Conservation (phyloP, 2,888 invertebrate species). For the Biston stratarius region DNA sequence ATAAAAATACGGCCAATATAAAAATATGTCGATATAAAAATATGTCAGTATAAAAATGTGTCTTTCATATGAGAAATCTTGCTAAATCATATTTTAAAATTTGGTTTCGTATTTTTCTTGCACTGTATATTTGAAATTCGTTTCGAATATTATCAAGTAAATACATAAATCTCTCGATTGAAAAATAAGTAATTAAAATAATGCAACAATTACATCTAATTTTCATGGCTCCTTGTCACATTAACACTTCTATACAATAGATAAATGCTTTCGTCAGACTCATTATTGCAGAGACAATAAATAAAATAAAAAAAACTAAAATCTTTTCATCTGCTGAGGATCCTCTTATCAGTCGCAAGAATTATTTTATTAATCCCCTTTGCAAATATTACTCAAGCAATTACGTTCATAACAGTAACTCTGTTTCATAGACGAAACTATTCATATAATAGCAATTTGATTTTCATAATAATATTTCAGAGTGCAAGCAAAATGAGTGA, state of each 20-base stretch:
- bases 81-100: too few species aligned
- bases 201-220: too few species aligned
- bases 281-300: constrained; percentile 7
- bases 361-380: background rate
- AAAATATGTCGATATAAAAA: too few species aligned
- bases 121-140: too few species aligned
- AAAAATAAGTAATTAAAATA: too few species aligned
- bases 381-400: background rate
- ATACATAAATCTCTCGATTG: too few species aligned
- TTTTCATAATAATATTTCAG: constrained; percentile 8
- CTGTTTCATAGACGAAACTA: background rate
- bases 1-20: too few species aligned
- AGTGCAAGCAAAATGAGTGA: constrained; percentile 14
- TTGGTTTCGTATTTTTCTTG: too few species aligned
- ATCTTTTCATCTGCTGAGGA: background rate
- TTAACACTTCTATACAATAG: background rate
- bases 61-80: too few species aligned
- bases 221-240: background rate
- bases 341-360: constrained; percentile 2
- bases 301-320: background rate
- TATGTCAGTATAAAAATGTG: too few species aligned
- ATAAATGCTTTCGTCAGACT: background rate
- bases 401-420: background rate
- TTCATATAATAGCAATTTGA: background rate
- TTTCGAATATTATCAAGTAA: too few species aligned